Conservation (phyloP, 2,113 vertebrate species). For the Phalacrocorax carbo region DNA sequence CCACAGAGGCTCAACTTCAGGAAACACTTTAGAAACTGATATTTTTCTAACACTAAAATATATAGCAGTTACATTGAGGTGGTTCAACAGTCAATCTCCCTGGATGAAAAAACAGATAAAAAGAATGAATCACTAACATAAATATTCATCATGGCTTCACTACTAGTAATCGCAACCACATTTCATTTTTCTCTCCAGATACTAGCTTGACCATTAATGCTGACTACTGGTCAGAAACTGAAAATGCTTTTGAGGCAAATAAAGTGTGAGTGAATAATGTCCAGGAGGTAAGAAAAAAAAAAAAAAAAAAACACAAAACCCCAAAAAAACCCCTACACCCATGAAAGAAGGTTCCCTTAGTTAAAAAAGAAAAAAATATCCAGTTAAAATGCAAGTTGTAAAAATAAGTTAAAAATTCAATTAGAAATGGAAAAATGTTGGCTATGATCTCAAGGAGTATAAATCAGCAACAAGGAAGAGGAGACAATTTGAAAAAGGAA, state of each 20-base stretch:
- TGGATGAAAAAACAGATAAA: not conserved
- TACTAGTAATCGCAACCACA: not conserved
- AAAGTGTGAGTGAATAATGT: not conserved
- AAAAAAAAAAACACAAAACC: not conserved
- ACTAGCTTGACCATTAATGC: not conserved
- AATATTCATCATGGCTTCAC: constrained; percentile 2
- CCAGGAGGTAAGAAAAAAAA: not conserved
- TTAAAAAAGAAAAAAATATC: not conserved
- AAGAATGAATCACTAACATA: not conserved
- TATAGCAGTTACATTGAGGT: not conserved
- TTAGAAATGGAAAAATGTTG: not conserved
- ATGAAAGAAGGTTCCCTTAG: not conserved
- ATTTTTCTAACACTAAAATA: not conserved
- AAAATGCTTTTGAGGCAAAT: not conserved
- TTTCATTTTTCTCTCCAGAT: not conserved
- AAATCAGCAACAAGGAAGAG: not conserved
- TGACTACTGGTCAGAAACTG: not conserved
- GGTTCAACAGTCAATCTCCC: not conserved
- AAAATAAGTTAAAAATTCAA: not conserved
- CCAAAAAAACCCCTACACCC: not conserved
- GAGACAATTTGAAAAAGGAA: not conserved
- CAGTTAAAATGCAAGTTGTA: not conserved
- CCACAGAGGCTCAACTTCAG: not conserved
- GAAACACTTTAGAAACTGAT: not conserved
- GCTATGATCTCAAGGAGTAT: not conserved